These are phyloP conservation scores for Lathamus discolor DNA, from an alignment of 2,113 vertebrate genomes.

Conservation along the genomic window DNA sequence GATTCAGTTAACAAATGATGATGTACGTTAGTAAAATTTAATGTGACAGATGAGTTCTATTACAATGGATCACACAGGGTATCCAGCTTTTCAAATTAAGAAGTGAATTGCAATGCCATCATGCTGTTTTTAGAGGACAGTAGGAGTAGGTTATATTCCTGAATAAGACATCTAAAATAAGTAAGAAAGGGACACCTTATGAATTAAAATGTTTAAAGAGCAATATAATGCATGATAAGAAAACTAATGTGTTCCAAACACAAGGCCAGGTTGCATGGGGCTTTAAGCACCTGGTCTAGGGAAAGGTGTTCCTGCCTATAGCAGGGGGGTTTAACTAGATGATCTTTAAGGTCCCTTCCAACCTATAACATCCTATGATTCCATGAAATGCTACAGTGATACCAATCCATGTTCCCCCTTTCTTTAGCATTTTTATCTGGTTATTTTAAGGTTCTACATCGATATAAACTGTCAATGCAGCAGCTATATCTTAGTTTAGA, in stretches of 20 bases:
- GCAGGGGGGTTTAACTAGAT: background rate
- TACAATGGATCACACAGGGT: background rate
- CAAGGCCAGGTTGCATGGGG: background rate
- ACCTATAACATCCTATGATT: background rate
- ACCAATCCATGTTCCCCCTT: background rate
- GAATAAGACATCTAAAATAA: slow-evolving; percentile 29
- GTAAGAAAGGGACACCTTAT: background rate
- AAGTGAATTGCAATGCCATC: background rate
- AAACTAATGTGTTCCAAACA: background rate
- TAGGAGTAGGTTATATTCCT: background rate
- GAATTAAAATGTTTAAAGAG: background rate
- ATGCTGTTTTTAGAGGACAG: slow-evolving; percentile 6
- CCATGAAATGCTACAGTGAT: background rate
- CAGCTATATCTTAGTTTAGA: background rate
- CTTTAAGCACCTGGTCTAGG: background rate
- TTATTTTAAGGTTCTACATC: background rate
- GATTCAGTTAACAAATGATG: background rate
- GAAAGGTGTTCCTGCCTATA: background rate
- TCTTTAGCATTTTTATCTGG: background rate
- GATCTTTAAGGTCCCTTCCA: background rate
- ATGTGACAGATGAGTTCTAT: background rate
- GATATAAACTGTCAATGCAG: background rate
- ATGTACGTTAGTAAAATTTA: background rate
- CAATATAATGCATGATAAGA: background rate
- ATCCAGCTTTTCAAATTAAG: slow-evolving; percentile 23